Evolutionary conservation across 2,113 vertebrate genomes (phyloP), one percentile per base, ranked within the genome.

Genomic region (Ramphastos sulfuratus): DNA sequence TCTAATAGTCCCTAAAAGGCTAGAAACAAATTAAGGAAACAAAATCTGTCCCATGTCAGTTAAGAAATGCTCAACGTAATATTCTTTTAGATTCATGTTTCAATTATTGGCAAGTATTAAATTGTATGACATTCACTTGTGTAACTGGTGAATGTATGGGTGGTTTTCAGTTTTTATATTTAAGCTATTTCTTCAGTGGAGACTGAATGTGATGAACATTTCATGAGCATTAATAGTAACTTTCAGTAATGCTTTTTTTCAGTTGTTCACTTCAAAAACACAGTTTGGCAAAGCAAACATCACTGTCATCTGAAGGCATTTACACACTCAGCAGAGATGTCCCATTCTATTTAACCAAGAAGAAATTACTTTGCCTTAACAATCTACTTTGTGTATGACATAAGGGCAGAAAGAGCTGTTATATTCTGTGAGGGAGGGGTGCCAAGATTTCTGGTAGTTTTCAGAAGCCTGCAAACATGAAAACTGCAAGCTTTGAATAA

Each of bases 81-180:
- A 6, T 65, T 73, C 5, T 21, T 61, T 58, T 69, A 73, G 30
- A 8, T 63, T 14, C 7, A 6, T 23, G 10, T 89, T 72, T 63
- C 23, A 30, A 0, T 87, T 79, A 28, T 76, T 89, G 7, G 44
- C 14, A 59, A 35, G 9, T 52, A 27, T 70, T 58, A 64, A 50
- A 58, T 61, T 1, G 0, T 6, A 6, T 82, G 60, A 7, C 2
- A 1, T 75, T 87, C 8, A 13, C 18, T 15, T 18, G 8, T 28
- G 3, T 75, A 37, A 65, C 2, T 46, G 50, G 30, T 79, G 58
- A 70, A 50, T 19, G 11, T 60, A 2, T 52, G 15, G 19, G 4
- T 42, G 21, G 28, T 39, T 69, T 76, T 39, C 44, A 66, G n/a
- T 6, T 86, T 58, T 76, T 81, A 15, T 54, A 15, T 15, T 65